A percentile compares a stretch with the other conserved stretches of the same genome.
Conservation (phyloP, 2,113 vertebrate genomes). For the Dolichotis patagonum region DNA sequence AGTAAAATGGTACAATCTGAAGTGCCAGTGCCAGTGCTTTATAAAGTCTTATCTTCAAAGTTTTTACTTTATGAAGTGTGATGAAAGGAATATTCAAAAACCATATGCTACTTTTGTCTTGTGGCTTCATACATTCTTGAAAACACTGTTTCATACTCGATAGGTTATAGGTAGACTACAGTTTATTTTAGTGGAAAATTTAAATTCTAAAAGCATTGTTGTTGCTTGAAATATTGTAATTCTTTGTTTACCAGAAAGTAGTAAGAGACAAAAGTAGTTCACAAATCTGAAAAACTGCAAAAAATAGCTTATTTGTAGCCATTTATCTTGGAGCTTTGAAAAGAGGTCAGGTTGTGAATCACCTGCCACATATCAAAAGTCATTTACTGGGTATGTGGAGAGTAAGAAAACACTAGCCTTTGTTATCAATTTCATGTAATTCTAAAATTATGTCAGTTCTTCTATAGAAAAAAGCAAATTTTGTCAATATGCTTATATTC, state of each 20-base stretch:
- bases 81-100: background rate
- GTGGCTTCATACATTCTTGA: background rate
- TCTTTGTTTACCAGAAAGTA: conserved; percentile 13
- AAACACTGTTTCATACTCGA: background rate
- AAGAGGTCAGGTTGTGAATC: background rate
- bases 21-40: background rate
- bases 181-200: background rate
- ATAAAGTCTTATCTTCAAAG: background rate
- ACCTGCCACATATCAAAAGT: background rate
- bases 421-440: conserved; percentile 32
- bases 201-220: background rate
- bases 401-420: background rate
- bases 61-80: background rate
- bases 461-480: background rate
- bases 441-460: conserved; percentile 49
- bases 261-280: background rate
- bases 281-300: conserved; percentile 16
- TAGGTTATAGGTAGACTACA: background rate
- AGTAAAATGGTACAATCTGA: background rate
- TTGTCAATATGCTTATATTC: background rate
- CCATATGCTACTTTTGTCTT: background rate
- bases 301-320: background rate
- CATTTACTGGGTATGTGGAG: background rate
- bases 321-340: background rate
- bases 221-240: background rate